phyloP scores from a whole-genome alignment of 2,797 vertebrate genomes.

The Gadopsis marmoratus region DNA sequence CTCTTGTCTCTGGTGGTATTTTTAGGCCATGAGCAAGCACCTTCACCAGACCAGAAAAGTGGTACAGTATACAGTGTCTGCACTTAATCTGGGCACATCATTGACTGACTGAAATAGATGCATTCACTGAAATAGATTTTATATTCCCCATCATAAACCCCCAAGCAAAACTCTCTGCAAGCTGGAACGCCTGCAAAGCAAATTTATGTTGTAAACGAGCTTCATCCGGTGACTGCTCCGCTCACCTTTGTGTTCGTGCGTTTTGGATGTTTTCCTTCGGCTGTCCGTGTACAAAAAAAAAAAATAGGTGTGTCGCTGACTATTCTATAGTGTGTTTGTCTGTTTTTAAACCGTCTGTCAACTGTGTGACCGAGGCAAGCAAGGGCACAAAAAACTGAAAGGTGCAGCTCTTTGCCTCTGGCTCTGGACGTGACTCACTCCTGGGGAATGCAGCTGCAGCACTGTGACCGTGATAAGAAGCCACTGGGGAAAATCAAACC shows the following conservation, averaged over 20 bases:
- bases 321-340: constrained; percentile 35
- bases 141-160: constrained; percentile 31
- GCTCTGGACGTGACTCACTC: constrained; percentile 78
- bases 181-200: constrained; percentile 11
- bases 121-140: constrained; percentile 58
- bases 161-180: constrained; percentile 31
- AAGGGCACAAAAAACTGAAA: constrained; percentile 50
- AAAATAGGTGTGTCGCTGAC: constrained; percentile 41
- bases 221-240: constrained; percentile 41
- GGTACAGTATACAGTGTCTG: constrained; percentile 68
- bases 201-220: constrained; percentile 15
- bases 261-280: constrained; percentile 27
- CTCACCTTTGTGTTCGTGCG: constrained; percentile 37
- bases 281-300: constrained; percentile 27
- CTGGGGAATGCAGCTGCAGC: constrained; percentile 79
- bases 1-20: constrained; percentile 72
- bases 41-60: constrained; percentile 62
- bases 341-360: constrained; percentile 44
- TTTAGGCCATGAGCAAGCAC: constrained; percentile 73
- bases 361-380: constrained; percentile 32
- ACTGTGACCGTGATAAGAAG: constrained; percentile 78
- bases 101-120: constrained; percentile 34
- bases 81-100: constrained; percentile 65
- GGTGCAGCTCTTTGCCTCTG: constrained; percentile 72
- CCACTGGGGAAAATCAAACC: constrained; percentile 76